phyloP scores from a whole-genome alignment of 2,113 vertebrate species.

The Pelecanoides urinatrix region DNA sequence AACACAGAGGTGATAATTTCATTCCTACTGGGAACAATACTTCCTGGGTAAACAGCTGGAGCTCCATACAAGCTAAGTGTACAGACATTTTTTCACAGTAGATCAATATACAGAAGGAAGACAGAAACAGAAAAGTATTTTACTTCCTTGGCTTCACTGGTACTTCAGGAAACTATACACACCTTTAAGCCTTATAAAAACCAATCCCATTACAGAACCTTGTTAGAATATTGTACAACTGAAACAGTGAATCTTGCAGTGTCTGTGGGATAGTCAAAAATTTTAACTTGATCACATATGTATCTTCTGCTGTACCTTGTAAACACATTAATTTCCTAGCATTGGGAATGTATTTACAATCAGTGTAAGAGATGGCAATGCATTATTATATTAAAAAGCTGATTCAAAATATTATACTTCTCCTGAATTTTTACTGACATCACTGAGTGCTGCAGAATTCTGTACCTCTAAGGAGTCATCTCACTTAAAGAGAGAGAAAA shows the following conservation, averaged over 20 bases:
- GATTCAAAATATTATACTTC: neutral
- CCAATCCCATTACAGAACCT: neutral
- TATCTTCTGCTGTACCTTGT: neutral
- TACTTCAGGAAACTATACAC: neutral
- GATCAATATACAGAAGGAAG: neutral
- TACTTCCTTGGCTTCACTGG: neutral
- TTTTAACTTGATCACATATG: neutral
- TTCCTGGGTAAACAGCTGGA: neutral
- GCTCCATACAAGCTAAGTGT: neutral
- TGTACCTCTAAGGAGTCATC: neutral
- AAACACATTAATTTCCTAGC: neutral
- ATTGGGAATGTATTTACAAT: neutral
- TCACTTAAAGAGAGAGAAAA: neutral
- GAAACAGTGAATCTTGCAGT: neutral
- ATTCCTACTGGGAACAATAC: neutral
- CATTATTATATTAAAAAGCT: neutral
- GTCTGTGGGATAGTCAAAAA: neutral
- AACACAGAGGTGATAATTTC: neutral
- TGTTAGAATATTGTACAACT: neutral
- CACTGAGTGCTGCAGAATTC: neutral
- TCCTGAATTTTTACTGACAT: neutral
- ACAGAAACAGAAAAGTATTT: neutral
- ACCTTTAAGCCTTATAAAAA: neutral
- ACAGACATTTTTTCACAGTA: neutral
- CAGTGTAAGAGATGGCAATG: neutral